These are phyloP conservation scores for Micromesistius poutassou DNA, from an alignment of 2,797 vertebrate genomes.

Conservation along the genomic window DNA sequence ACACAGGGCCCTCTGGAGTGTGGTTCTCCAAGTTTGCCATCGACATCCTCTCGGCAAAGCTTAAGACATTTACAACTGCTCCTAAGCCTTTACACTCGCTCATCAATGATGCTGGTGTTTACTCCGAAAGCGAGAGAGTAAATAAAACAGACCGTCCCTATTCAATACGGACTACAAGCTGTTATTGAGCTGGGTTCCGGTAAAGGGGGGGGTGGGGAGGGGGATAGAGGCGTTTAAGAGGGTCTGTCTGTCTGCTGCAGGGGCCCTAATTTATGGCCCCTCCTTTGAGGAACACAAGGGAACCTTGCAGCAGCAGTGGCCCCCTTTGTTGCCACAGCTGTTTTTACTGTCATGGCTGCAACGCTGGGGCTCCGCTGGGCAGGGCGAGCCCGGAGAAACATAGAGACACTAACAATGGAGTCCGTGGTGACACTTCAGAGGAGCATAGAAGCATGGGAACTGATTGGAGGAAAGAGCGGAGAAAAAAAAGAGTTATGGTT, in stretches of 20 bases:
- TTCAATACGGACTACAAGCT: conserved; percentile 21
- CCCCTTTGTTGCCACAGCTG: conserved; percentile 70
- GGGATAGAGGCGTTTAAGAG: conserved; percentile 45
- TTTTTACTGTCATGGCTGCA: conserved; percentile 72
- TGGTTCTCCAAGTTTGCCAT: conserved; percentile 28
- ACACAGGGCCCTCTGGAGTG: conserved; percentile 9
- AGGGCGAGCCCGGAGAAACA: conserved; percentile 40
- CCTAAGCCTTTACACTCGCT: conserved; percentile 36
- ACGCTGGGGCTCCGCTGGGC: conserved; percentile 56
- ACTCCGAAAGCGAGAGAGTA: conserved; percentile 43
- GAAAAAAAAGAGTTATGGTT: conserved; percentile 19
- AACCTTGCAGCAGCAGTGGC: conserved; percentile 57
- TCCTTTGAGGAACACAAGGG: conserved; percentile 64
- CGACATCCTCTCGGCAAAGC: not conserved
- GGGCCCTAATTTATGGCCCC: conserved; percentile 56
- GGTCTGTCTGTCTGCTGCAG: conserved; percentile 38
- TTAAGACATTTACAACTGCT: conserved; percentile 3
- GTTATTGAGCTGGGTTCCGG: not conserved
- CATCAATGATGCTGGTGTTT: conserved; percentile 28
- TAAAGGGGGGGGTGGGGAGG: too few species aligned
- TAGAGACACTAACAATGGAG: conserved; percentile 5
- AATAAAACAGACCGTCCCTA: conserved; percentile 52
- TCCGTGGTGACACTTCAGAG: conserved; percentile 16
- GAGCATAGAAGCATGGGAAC: conserved; percentile 24
- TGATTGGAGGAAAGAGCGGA: conserved; percentile 10